phyloP scores from a whole-genome alignment of 2,888 invertebrate species.

The Sinohyriopsis cumingii region DNA sequence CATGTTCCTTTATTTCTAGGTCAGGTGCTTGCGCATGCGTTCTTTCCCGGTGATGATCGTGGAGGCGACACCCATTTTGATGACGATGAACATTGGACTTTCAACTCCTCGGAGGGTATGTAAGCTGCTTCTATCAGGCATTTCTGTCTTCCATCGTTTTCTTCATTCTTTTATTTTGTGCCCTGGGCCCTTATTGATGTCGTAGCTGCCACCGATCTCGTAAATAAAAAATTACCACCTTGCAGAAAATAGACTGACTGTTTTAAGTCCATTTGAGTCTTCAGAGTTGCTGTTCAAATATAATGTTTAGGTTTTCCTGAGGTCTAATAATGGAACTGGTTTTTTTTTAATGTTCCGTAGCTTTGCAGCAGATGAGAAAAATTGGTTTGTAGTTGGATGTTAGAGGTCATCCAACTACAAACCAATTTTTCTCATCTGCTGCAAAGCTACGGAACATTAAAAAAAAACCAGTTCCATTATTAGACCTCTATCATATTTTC shows the following conservation, averaged over 20 bases:
- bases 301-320: constrained; percentile 2
- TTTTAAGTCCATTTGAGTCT: too few relatives aligned
- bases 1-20: constrained; percentile 42
- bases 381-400: constrained; percentile 2
- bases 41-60: constrained; percentile 66
- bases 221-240: too few relatives aligned
- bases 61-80: constrained; percentile 72
- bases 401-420: constrained; percentile 3
- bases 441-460: too few relatives aligned
- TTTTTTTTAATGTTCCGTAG: too few relatives aligned
- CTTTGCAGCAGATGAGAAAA: background rate
- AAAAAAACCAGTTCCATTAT: background rate
- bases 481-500: background rate
- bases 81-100: constrained; percentile 69
- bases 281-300: constrained; percentile 7
- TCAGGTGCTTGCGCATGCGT: constrained; percentile 69
- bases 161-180: too few relatives aligned
- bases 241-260: too few relatives aligned
- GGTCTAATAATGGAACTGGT: constrained; percentile 1
- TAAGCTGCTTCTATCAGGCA: background rate
- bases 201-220: too few relatives aligned
- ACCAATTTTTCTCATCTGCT: background rate
- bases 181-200: too few relatives aligned
- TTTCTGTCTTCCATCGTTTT: too few relatives aligned
- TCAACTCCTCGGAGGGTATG: constrained; percentile 62